Conservation (phyloP, 1,140 invertebrate species). For the Drosophila auraria region DNA sequence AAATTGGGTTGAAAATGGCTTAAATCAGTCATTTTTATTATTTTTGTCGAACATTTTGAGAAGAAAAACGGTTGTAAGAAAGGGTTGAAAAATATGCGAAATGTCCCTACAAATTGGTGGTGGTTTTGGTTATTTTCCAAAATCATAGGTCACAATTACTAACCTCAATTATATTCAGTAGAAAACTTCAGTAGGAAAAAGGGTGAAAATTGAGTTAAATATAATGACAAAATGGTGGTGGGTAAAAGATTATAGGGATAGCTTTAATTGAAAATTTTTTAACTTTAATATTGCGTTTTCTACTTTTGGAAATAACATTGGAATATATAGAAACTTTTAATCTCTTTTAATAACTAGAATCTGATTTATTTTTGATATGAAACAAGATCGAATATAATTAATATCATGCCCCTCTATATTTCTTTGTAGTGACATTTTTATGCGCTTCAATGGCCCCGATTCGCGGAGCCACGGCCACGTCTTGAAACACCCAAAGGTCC, state of each 20-base stretch:
- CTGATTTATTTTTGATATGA: too few relatives aligned
- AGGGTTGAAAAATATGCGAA: background rate
- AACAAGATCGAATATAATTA: too few relatives aligned
- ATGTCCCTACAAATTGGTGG: constrained; percentile 9
- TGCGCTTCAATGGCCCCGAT: constrained; percentile 63
- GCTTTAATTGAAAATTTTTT: constrained; percentile 5
- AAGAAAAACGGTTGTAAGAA: background rate
- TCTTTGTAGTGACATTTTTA: constrained; percentile 67
- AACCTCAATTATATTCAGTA: background rate
- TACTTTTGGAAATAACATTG: background rate
- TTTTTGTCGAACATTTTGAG: background rate
- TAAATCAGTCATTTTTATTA: background rate
- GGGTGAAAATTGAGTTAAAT: constrained; percentile 18
- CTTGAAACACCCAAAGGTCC: constrained; percentile 53
- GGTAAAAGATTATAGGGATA: background rate
- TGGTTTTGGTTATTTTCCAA: background rate
- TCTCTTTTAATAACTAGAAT: too few relatives aligned
- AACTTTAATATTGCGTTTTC: too few relatives aligned
- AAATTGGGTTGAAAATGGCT: constrained; percentile 7
- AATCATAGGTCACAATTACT: constrained; percentile 17
- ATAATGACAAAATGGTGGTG: constrained; percentile 28
- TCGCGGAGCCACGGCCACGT: constrained; percentile 67
- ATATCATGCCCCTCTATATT: too few relatives aligned
- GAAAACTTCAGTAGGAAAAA: constrained; percentile 3
- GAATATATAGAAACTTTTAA: too few relatives aligned